A percentile compares a stretch with the other conserved stretches of the same genome.
These are phyloP conservation scores for Latrodectus geometricus DNA, from an alignment of 1,140 invertebrate genomes.

Conservation along the genomic window DNA sequence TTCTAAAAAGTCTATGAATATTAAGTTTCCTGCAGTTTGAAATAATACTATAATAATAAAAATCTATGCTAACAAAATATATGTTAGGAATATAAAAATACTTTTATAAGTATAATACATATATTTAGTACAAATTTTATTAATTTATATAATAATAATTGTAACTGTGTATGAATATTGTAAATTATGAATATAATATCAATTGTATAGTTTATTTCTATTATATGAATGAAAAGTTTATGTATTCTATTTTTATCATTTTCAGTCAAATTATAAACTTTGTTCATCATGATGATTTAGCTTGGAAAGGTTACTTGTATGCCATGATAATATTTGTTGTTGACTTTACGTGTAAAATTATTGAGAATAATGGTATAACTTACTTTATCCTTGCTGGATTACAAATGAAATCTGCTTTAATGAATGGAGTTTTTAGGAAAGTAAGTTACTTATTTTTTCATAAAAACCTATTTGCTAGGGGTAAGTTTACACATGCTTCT, in stretches of 20 bases:
- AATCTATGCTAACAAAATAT: no score
- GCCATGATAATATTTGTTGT: neutral
- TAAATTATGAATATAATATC: no score
- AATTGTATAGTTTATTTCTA: no score
- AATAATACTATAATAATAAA: no score
- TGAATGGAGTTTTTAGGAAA: neutral
- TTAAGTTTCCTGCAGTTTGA: no score
- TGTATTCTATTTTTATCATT: neutral
- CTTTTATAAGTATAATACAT: no score
- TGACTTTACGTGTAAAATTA: neutral
- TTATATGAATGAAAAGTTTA: neutral
- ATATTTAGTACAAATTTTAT: no score
- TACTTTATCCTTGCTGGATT: neutral
- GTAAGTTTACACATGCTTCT: no score
- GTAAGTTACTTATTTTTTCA: neutral
- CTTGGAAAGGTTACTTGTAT: neutral
- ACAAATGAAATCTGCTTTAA: neutral
- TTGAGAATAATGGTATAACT: neutral
- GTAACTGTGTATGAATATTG: no score
- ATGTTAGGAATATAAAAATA: no score
- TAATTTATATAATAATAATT: no score
- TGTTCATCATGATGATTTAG: neutral
- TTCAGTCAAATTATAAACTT: neutral
- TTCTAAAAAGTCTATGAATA: no score
- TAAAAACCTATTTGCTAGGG: neutral